Percentiles rank a stretch among this genome's conserved stretches.
Evolutionary conservation across 2,797 vertebrate genomes (phyloP).

Genomic region (Lagocephalus sceleratus): DNA sequence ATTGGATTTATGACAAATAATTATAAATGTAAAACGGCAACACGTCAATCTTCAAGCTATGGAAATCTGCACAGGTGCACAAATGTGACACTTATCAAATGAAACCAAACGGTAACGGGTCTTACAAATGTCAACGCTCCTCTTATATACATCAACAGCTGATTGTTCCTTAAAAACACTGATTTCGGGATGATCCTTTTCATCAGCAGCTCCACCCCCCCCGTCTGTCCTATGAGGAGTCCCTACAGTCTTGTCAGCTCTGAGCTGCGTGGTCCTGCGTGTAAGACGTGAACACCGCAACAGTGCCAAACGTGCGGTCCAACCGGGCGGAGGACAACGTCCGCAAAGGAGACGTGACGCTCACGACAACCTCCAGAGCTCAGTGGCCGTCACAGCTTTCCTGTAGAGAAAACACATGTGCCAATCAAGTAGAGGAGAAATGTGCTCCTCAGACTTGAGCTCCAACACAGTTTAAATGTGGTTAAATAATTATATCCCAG

Average conservation of each 20-base stretch:
- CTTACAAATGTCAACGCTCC: conserved; percentile 6
- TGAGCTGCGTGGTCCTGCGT: conserved; percentile 24
- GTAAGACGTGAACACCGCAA: conserved; percentile 10
- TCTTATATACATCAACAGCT: conserved; percentile 1
- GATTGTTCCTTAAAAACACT: conserved; percentile 30
- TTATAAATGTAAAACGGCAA: conserved; percentile 24
- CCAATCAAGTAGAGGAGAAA: neutral
- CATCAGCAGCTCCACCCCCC: conserved; percentile 31
- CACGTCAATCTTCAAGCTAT: conserved; percentile 9
- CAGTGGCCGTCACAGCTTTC: conserved; percentile 75
- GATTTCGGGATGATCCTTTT: conserved; percentile 34
- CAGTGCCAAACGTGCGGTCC: conserved; percentile 42
- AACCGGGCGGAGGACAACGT: conserved; percentile 23
- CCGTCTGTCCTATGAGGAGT: conserved; percentile 24
- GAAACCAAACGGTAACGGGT: conserved; percentile 11
- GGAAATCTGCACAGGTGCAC: conserved; percentile 15
- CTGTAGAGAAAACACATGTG: conserved; percentile 41
- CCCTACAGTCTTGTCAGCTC: conserved; percentile 25
- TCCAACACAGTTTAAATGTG: neutral
- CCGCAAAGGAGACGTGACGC: conserved; percentile 33
- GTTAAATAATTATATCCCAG: neutral
- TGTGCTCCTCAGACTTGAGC: conserved; percentile 10
- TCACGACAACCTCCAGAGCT: conserved; percentile 36
- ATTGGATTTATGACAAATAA: conserved; percentile 2
- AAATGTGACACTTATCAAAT: conserved; percentile 14